A percentile compares a stretch with the other conserved stretches of the same genome.
Conservation (phyloP, 2,888 invertebrate genomes). For the Trichopoda pennipes region DNA sequence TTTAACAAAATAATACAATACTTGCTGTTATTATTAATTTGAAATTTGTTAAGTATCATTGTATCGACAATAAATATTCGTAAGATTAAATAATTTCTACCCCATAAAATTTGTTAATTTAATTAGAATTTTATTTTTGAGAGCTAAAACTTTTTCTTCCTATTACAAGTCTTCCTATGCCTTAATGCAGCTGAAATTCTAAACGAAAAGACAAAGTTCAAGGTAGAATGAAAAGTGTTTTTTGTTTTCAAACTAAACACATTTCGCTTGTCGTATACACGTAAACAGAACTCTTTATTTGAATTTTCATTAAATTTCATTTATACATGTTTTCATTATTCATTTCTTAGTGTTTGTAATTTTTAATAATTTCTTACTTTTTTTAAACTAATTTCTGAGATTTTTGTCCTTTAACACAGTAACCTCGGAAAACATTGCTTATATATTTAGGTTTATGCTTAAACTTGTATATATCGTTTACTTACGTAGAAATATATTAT, state of each 20-base stretch:
- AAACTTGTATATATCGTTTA: neutral
- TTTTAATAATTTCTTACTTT: constrained; percentile 11
- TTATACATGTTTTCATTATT: constrained; percentile 30
- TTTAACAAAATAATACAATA: too few species aligned
- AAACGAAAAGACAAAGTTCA: constrained; percentile 18
- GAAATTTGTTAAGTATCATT: too few species aligned
- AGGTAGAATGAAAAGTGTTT: constrained; percentile 17
- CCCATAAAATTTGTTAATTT: too few species aligned
- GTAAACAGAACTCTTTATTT: constrained; percentile 26
- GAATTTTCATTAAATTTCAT: constrained; percentile 46
- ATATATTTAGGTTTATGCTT: constrained; percentile 17
- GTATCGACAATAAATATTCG: too few species aligned
- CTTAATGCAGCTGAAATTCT: constrained; percentile 12
- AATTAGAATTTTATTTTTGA: too few species aligned
- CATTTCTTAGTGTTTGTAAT: neutral
- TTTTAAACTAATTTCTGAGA: constrained; percentile 53
- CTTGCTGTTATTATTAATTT: too few species aligned
- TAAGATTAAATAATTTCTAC: too few species aligned
- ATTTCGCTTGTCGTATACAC: neutral
- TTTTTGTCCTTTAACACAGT: constrained; percentile 51
- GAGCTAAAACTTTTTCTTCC: too few species aligned
- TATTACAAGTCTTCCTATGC: neutral
- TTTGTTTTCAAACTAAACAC: neutral
- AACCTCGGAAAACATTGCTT: constrained; percentile 51
- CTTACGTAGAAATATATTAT: neutral